These are phyloP conservation scores for Lasaia peninsularis DNA, from an alignment of 1,140 invertebrate genomes.

Conservation along the genomic window DNA sequence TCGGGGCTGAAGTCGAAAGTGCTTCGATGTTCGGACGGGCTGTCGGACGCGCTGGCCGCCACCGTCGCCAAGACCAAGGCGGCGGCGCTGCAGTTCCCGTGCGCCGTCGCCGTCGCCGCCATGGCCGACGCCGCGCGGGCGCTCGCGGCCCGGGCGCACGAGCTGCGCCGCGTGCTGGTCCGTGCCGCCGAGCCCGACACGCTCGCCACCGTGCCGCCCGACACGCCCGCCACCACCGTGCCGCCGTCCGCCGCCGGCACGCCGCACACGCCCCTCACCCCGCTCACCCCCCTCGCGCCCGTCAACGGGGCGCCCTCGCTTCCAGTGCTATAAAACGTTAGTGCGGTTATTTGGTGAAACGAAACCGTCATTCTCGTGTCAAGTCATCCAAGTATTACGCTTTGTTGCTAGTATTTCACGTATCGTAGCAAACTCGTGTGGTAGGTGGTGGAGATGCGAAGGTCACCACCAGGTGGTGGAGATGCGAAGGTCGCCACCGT, in stretches of 20 bases:
- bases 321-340: conserved; percentile 45
- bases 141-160: conserved; percentile 50
- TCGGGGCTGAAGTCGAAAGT: conserved; percentile 85
- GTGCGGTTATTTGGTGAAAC: background rate
- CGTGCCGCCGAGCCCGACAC: conserved; percentile 52
- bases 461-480: too few species aligned
- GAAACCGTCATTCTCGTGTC: too few species aligned
- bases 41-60: conserved; percentile 90
- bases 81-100: conserved; percentile 93
- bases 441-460: background rate
- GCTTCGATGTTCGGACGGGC: conserved; percentile 86
- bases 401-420: background rate
- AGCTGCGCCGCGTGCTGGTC: conserved; percentile 46
- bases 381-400: background rate
- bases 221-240: conserved; percentile 48
- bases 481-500: too few species aligned
- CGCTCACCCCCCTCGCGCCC: conserved; percentile 33
- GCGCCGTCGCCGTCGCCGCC: conserved; percentile 91
- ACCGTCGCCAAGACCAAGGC: conserved; percentile 93
- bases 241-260: conserved; percentile 47
- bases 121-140: conserved; percentile 91
- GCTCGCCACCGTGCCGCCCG: conserved; percentile 49
- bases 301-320: conserved; percentile 36
- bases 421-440: too few species aligned
- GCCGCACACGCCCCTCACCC: conserved; percentile 52